Evolutionary conservation across 2,888 invertebrate genomes (phyloP), one percentile per base, ranked within the genome.

Genomic region (Aricia artaxerxes): DNA sequence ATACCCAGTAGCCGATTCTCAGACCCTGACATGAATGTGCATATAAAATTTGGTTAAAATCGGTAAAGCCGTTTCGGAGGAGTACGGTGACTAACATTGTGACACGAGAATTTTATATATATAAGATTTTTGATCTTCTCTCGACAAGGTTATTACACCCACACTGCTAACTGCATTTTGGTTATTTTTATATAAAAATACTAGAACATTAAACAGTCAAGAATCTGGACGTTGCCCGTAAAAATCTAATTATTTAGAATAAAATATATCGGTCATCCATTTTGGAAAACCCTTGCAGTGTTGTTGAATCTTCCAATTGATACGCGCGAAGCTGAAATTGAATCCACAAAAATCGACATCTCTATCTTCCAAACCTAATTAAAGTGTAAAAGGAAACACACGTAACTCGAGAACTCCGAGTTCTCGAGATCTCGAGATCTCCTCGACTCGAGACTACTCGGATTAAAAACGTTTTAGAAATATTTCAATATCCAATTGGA

Each of bases 401-500:
- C 77, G 77, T 38, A 61, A 35, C 77, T 79, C 75, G 61, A 79
- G 64, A 64, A 78, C 78, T 81, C 76, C 40, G 79, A 81, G 79
- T 80, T 80, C 35, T 80, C 44, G 77, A 79, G 80, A 78, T 75
- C 79, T 81, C 80, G 78, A 81, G 79, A 77, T 77, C 69, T 78
- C 77, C 80, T 81, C 73, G 73, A 79, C 79, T 76, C 40, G 81
- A 79, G 79, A 61, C 78, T 78, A 73, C 76, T 77, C 79, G 76
- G 84, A 85, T 87, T 84, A 84, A 85, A 86, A 85, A 84, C 82
- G 82, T 82, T 83, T 87, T 84, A 84, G 83, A 85, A 87, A 85
- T 86, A 85, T 86, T 85, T 82, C 83, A 82, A 80, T 79, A 79
- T 82, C 81, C 78, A 80, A 81, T 83, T 77, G 69, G 24, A 78